Conservation (phyloP, 2,113 vertebrate species). For the Gasterosteus aculeatus region DNA sequence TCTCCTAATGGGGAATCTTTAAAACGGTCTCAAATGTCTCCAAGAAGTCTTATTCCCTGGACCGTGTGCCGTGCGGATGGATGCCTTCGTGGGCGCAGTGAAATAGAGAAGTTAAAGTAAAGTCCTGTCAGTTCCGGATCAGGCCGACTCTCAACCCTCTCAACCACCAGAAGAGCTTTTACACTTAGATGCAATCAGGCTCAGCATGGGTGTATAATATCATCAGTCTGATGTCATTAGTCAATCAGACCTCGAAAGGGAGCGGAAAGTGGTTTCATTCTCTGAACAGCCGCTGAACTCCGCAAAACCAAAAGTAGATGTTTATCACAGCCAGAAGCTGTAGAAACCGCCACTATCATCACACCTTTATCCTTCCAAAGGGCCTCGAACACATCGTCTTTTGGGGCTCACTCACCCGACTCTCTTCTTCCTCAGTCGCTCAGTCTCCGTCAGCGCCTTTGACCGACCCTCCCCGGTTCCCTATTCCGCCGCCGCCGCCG, state of each 20-base stretch:
- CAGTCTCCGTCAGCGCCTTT: background rate
- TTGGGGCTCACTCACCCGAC: too few species aligned
- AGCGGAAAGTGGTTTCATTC: background rate
- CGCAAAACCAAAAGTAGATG: background rate
- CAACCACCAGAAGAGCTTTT: background rate
- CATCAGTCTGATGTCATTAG: background rate
- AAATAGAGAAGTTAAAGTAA: background rate
- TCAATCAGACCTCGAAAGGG: background rate
- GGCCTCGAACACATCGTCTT: background rate
- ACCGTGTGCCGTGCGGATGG: background rate
- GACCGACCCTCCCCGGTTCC: background rate
- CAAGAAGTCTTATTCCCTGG: background rate
- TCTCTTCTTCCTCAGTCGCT: background rate
- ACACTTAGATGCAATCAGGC: background rate
- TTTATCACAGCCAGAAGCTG: background rate
- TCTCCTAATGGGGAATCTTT: background rate
- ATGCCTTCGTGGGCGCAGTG: background rate
- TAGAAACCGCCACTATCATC: too few species aligned
- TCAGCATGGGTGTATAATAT: background rate
- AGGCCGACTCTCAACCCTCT: too few species aligned
- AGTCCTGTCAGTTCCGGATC: too few species aligned
- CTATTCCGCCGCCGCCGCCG: too few species aligned
- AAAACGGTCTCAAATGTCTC: constrained; percentile 2
- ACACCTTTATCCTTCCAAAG: background rate
- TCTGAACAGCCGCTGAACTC: background rate